Evolutionary conservation across 2,797 vertebrate genomes (phyloP).

Genomic region (Premnoplex brunnescens): DNA sequence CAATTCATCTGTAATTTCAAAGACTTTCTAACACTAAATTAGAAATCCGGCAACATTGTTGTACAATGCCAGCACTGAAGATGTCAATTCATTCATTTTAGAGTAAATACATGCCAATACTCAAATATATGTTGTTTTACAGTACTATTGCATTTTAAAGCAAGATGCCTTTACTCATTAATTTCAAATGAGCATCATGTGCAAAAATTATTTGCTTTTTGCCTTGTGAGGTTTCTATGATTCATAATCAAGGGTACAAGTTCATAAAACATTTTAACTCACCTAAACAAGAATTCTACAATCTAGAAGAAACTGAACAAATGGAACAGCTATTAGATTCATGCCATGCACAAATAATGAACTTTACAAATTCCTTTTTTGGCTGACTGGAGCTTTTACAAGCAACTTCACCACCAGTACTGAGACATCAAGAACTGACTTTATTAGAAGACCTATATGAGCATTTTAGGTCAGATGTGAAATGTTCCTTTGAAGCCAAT

Average conservation of each 20-base stretch:
- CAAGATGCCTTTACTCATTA: not conserved
- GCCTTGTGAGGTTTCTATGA: not conserved
- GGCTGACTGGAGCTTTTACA: not conserved
- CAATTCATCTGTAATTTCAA: not conserved
- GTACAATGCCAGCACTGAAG: not conserved
- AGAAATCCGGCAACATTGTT: not conserved
- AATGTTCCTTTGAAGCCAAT: not conserved
- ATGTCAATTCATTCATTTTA: not conserved
- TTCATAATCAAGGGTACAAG: not conserved
- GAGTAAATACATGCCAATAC: not conserved
- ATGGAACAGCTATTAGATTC: not conserved
- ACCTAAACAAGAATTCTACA: not conserved
- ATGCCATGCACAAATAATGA: not conserved
- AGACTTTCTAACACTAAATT: not conserved
- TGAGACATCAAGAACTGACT: not conserved
- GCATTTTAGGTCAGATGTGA: not conserved
- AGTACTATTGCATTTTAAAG: not conserved
- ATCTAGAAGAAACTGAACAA: not conserved
- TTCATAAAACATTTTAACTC: not conserved
- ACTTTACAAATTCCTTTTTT: not conserved
- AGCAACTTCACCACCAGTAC: not conserved
- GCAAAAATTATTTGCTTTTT: not conserved
- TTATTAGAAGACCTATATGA: not conserved
- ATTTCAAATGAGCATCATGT: not conserved
- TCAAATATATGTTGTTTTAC: not conserved